Evolutionary conservation across 2,797 vertebrate genomes (phyloP).

Genomic region (Limosa lapponica): DNA sequence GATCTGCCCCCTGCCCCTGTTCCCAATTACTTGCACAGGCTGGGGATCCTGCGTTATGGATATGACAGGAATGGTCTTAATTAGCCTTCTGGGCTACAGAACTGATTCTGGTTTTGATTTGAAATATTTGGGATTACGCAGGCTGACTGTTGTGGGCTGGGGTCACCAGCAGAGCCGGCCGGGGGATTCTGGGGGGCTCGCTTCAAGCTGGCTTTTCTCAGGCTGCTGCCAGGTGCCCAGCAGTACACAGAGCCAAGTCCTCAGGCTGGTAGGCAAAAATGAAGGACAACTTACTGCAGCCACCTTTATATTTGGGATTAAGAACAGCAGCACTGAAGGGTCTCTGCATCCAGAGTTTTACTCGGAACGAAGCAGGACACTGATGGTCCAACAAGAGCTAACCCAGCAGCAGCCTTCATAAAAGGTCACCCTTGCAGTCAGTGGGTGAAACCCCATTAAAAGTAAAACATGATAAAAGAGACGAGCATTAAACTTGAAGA

Average conservation of each 20-base stretch:
- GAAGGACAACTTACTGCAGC: background rate
- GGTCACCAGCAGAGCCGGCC: background rate
- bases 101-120: conserved; percentile 46
- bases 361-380: background rate
- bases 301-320: background rate
- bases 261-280: fast-evolving
- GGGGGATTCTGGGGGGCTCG: background rate
- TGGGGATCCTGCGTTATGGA: conserved; percentile 1
- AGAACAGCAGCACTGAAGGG: background rate
- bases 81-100: conserved; percentile 48
- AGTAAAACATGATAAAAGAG: background rate
- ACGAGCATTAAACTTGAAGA: background rate
- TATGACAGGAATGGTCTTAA: conserved; percentile 42
- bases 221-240: background rate
- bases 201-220: background rate
- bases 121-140: background rate
- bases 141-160: conserved; percentile 20
- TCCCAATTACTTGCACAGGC: conserved; percentile 12
- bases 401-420: fast-evolving
- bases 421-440: background rate
- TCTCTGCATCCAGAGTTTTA: background rate
- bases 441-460: background rate
- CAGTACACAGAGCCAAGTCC: background rate
- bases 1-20: conserved; percentile 23
- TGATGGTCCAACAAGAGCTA: fast-evolving